phyloP scores from a whole-genome alignment of 2,797 vertebrate genomes.

The Coregonus sp. region DNA sequence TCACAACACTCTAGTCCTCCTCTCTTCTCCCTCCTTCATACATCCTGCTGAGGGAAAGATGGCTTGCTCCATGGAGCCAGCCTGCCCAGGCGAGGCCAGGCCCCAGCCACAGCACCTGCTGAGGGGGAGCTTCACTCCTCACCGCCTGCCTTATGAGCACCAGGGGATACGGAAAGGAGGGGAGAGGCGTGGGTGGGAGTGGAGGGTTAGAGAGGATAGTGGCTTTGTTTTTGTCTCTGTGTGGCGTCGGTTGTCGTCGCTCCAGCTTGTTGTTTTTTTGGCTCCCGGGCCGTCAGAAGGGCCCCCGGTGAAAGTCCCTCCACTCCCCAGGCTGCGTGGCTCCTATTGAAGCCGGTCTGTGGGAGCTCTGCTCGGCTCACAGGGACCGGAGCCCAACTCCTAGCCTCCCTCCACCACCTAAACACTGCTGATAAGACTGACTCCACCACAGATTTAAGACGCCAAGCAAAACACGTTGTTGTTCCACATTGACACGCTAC shows the following conservation, averaged over 20 bases:
- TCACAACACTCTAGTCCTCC: conserved; percentile 45
- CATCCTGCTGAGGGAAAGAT: neutral
- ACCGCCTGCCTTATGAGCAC: conserved; percentile 65
- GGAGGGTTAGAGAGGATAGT: neutral
- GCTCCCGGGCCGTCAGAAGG: conserved; percentile 21
- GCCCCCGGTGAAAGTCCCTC: neutral
- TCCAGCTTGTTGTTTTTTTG: conserved; percentile 35
- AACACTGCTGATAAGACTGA: neutral
- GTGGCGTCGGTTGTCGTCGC: conserved; percentile 19
- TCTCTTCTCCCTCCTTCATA: conserved; percentile 33
- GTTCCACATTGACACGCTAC: neutral
- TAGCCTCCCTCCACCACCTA: neutral
- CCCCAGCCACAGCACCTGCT: conserved; percentile 63
- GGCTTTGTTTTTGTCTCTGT: conserved; percentile 15
- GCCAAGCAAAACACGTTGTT: conserved; percentile 11
- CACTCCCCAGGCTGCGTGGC: conserved; percentile 65
- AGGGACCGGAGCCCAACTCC: neutral
- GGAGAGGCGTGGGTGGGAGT: conserved; percentile 51
- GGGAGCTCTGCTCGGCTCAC: conserved; percentile 4
- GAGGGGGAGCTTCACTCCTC: conserved; percentile 63
- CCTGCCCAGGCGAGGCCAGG: conserved; percentile 28
- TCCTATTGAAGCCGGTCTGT: conserved; percentile 9
- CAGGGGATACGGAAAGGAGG: conserved; percentile 52
- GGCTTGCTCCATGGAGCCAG: conserved; percentile 51
- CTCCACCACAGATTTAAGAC: neutral